Evolutionary conservation across 1,140 invertebrate genomes (phyloP), one percentile per base, ranked within the genome.

Genomic region (Drosophila nebulosa): DNA sequence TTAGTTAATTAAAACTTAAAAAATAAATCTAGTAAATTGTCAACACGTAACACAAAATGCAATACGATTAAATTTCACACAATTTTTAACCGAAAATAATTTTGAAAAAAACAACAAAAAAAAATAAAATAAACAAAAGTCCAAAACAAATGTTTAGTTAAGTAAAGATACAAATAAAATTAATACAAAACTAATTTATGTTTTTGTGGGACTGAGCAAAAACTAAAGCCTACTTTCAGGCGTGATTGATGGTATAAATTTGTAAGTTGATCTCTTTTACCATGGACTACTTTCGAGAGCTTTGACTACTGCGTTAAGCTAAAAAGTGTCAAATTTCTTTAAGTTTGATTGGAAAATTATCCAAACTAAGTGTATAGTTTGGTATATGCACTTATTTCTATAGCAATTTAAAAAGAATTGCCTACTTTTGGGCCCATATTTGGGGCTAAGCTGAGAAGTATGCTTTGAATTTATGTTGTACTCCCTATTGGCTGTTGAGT

Each of bases 131-230:
- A 18, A 9, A 14, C 39, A 18, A 42, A 18, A 18, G 1, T 32
- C 3, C 30, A 32, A 46, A 46, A 46, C 2, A 46, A 46, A 21
- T 46, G 7, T 42, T 46, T 46, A 46, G 16, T 46, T 46, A 46
- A 46, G 39, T 46, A 7, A 46, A 46, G 39, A 46, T 46, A 46
- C 39, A 46, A 46, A 46, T 46, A 46, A 46, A 46, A 46, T 46
- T 46, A 46, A 46, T 46, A 46, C 21, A 21, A 46, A 21, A 14
- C 21, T 21, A 46, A 46, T 10, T 5, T 21, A 21, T 18, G 10
- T 46, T 46, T 21, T 1, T 42, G 1, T 39, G 14, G 12, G 5
- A n/a, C 4, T 24, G 2, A 32, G 0, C n/a, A 36, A 36, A 36
- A 36, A 10, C 2, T 30, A 30, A 9, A 18, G 39, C 39, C 39